These are phyloP conservation scores for Lymantria monacha DNA, from an alignment of 2,888 invertebrate genomes.

Conservation along the genomic window DNA sequence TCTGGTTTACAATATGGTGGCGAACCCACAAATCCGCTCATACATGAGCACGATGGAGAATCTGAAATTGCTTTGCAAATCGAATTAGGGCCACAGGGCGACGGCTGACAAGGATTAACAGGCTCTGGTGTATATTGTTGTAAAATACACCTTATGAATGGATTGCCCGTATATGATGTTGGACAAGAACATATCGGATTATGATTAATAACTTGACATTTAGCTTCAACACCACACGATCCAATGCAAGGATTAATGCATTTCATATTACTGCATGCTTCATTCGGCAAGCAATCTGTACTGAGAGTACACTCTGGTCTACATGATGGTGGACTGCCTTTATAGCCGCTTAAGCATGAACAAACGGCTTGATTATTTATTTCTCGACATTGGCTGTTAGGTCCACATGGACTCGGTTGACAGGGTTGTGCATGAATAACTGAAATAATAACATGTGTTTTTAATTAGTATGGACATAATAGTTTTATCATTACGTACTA, in stretches of 20 bases:
- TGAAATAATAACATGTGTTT: constrained; percentile 37
- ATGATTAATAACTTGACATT: constrained; percentile 90
- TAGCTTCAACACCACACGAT: constrained; percentile 89
- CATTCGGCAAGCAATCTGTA: constrained; percentile 87
- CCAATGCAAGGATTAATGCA: constrained; percentile 92
- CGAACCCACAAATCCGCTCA: constrained; percentile 84
- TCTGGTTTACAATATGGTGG: constrained; percentile 91
- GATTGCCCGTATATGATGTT: constrained; percentile 86
- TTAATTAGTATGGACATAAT: not conserved
- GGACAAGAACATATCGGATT: constrained; percentile 91
- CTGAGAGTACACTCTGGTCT: constrained; percentile 89
- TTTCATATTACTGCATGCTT: constrained; percentile 90
- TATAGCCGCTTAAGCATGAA: constrained; percentile 86
- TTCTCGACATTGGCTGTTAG: constrained; percentile 89
- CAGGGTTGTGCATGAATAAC: constrained; percentile 60
- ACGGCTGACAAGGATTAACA: constrained; percentile 87
- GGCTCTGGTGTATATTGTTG: constrained; percentile 73
- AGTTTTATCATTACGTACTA: not conserved
- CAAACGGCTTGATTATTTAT: constrained; percentile 88
- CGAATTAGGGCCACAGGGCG: constrained; percentile 91
- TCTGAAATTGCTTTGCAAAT: constrained; percentile 86
- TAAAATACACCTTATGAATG: constrained; percentile 85
- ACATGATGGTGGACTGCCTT: constrained; percentile 90
- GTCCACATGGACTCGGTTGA: constrained; percentile 87
- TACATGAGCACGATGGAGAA: constrained; percentile 88